Percentiles rank a stretch among this genome's conserved stretches.
phyloP scores from a whole-genome alignment of 2,113 vertebrate genomes.

The Myrmophylax atrothorax region DNA sequence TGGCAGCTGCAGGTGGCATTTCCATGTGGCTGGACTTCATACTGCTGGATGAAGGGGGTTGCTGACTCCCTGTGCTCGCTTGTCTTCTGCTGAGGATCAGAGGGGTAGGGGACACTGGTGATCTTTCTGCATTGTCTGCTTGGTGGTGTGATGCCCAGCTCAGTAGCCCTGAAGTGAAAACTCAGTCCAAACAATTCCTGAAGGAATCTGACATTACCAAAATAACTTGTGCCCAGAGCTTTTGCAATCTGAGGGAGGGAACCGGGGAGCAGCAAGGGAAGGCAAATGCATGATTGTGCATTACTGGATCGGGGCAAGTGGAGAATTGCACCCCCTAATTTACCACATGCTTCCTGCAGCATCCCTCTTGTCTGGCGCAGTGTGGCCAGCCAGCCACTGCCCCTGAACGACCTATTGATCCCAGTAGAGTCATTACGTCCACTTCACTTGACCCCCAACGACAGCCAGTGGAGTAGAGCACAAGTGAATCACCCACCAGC shows the following conservation, averaged over 20 bases:
- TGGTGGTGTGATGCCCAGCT: neutral
- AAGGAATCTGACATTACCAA: neutral
- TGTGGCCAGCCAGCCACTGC: neutral
- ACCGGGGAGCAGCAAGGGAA: neutral
- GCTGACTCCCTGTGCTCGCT: neutral
- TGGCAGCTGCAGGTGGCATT: neutral
- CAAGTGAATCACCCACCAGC: neutral
- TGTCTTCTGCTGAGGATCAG: neutral
- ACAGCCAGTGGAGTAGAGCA: rapidly evolving
- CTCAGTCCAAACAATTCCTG: neutral
- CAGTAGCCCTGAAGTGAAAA: neutral
- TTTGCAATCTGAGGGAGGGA: neutral
- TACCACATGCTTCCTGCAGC: neutral
- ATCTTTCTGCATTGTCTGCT: neutral
- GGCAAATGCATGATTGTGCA: neutral
- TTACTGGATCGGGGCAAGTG: neutral
- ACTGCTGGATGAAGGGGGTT: neutral
- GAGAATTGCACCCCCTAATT: neutral
- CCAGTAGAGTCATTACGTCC: rapidly evolving
- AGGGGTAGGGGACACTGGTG: neutral
- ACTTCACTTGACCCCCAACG: neutral
- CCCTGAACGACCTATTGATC: neutral
- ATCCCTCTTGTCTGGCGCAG: neutral
- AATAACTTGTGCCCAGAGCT: neutral
- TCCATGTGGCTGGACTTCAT: neutral